phyloP scores from a whole-genome alignment of 2,888 invertebrate species.

The Ischnura elegans region DNA sequence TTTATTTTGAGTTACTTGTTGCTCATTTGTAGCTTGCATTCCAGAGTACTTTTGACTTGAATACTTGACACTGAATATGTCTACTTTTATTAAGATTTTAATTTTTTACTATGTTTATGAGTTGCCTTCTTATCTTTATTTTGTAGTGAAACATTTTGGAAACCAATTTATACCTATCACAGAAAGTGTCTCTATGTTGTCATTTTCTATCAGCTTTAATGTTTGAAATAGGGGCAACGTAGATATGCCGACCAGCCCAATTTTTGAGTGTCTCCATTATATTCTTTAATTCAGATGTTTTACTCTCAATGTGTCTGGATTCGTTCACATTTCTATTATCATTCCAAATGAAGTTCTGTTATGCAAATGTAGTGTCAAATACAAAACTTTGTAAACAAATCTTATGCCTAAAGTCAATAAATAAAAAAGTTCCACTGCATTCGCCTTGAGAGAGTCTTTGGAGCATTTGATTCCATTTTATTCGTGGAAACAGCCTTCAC shows the following conservation, averaged over 20 bases:
- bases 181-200: conserved; percentile 65
- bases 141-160: conserved; percentile 59
- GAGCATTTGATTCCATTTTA: conserved; percentile 66
- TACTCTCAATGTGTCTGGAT: conserved; percentile 55
- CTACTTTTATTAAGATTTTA: conserved; percentile 46
- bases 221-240: conserved; percentile 44
- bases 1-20: conserved; percentile 44
- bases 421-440: conserved; percentile 64
- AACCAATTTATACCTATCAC: conserved; percentile 66
- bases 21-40: conserved; percentile 61
- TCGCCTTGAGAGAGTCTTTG: conserved; percentile 64
- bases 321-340: conserved; percentile 56
- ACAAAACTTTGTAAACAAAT: conserved; percentile 64
- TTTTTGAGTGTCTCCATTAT: conserved; percentile 59
- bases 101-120: conserved; percentile 56
- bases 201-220: conserved; percentile 49
- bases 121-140: conserved; percentile 52
- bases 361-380: conserved; percentile 62
- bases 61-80: conserved; percentile 47
- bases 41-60: conserved; percentile 47
- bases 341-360: conserved; percentile 64
- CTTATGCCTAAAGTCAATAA: conserved; percentile 37
- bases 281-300: conserved; percentile 56
- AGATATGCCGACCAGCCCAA: conserved; percentile 54
- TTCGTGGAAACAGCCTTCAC: conserved; percentile 65